These are phyloP conservation scores for Synanthedon formicaeformis DNA, from an alignment of 2,888 invertebrate species.

Conservation along the genomic window DNA sequence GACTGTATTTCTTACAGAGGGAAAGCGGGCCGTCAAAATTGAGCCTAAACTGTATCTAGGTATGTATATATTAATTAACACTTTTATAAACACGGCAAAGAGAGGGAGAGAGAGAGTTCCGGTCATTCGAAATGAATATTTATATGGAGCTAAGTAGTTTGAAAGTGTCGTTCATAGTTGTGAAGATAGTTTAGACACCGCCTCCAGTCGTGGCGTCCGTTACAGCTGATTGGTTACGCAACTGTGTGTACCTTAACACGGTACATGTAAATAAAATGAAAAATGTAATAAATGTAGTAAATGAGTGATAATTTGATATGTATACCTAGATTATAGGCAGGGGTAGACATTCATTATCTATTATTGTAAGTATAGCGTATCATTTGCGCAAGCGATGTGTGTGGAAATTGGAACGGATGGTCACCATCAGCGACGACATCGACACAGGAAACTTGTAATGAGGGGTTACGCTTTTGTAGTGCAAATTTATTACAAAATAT, in stretches of 20 bases:
- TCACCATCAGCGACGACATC: neutral
- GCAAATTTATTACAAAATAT: neutral
- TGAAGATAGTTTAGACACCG: conserved; percentile 6
- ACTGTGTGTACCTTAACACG: conserved; percentile 9
- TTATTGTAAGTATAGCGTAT: conserved; percentile 10
- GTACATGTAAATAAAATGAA: conserved; percentile 1
- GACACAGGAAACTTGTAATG: neutral
- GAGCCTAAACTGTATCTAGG: conserved; percentile 69
- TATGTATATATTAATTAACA: conserved; percentile 29
- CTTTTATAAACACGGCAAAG: neutral
- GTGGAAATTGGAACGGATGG: conserved; percentile 2
- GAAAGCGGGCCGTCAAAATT: conserved; percentile 64
- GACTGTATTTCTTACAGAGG: conserved; percentile 45
- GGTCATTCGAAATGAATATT: conserved; percentile 50
- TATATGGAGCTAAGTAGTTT: conserved; percentile 52
- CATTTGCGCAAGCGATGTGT: conserved; percentile 3
- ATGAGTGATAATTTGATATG: no score
- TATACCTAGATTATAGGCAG: conserved; percentile 14
- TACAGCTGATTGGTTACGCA: conserved; percentile 46
- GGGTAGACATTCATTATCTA: conserved; percentile 26
- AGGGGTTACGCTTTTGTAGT: neutral
- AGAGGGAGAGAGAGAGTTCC: conserved; percentile 20
- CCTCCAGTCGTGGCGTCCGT: conserved; percentile 13
- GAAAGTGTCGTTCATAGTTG: conserved; percentile 44
- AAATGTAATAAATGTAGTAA: no score